Base-by-base conservation (phyloP, 2,797 vertebrate species). In the Crossoptilon crossoptilon region DNA sequence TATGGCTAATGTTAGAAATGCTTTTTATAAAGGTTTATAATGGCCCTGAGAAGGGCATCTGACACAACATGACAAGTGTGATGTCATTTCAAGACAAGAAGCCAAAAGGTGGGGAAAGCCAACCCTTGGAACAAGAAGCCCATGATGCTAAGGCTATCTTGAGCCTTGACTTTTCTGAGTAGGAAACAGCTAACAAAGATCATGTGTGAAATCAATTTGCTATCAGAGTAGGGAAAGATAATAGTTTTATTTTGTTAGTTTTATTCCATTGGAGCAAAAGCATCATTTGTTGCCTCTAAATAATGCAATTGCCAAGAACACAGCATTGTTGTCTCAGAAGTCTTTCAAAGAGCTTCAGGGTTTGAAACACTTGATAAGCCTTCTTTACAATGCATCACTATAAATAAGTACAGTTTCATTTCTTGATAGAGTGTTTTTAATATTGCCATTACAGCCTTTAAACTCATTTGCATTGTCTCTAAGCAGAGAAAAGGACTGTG, bases 151-250 rank as follows among this genome's bases (percentile, higher is more conserved):
- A 27, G 37, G n/a, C 35, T 88, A 51, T 87, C 77, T 48, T 56
- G 77, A 81, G 55, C 56, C 51, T 7, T 6, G 10, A 35, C 41
- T 71, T 90, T 84, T 69, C 87, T 74, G 71, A 85, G 44, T 39
- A 69, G 87, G 87, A 90, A 91, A 79, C 56, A 79, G 56, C 14
- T 82, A 74, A 90, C 23, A 56, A 58, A 43, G 41, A 74, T 37
- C 70, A 72, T n/a, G 39, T 35, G 63, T 72, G 63, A 80, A 91
- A 94, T 81, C 80, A 84, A 88, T 58, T 92, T 43, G 72, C 59
- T 60, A 63, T 77, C 44, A 58, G 26, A 59, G 16, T 0, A 0
- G 8, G 23, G 16, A 59, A 49, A 74, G 89, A 66, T 55, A 53
- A 22, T 8, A 46, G 70, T 16, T 80, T 49, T 64, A 8, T 11